Base-by-base conservation (phyloP, 2,113 vertebrate genomes). In the Planiliza haematocheilus region DNA sequence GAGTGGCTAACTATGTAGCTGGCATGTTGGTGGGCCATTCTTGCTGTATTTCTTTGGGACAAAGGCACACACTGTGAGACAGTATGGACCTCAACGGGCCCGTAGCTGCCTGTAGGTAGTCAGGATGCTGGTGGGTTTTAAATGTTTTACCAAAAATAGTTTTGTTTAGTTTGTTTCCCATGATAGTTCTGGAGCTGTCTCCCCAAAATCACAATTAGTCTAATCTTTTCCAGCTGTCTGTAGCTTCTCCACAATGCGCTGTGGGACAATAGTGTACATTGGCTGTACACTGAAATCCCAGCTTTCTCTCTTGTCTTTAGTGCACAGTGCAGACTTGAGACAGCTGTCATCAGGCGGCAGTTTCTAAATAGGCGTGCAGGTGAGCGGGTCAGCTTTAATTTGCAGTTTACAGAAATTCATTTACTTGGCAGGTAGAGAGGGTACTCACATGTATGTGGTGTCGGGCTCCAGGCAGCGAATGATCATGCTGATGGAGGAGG, bases 391-490 rank as follows among this genome's bases (percentile, higher is more conserved):
- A 2, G 24, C 24, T 30, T 5, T 5, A 30, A 30, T 30, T 30
- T 30, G 5, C 24, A 41, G 7, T 17, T 56, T 7, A 9, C 2
- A 13, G 24, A 9, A 14, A 8, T 45, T 41, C 14, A 18, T 34
- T 20, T 12, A 14, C 13, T 49, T 34, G 18, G 4, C 42, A 7
- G 14, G 46, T 4, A 38, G 8, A 10, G 13, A 18, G 11, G 13
- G 7, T 46, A 94, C 97, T 96, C 88, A 99, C 98, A 97, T 98
- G 90, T 98, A 98, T 34, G 95, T 96, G 67, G 96, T 97, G 89
- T 99, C 98, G 0, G 98, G 95, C 58, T 98, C 97, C 92, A 99
- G 84, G 88, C 98, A 99, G 72, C 97, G 95, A 45, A 98, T 78
- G 42, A 99, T 97, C 86, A 99, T 93, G 52, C 96, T 97, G 92